Percentiles rank a stretch among this genome's conserved stretches.
Evolutionary conservation across 2,113 vertebrate species (phyloP).

Genomic region (Variabilichromis moorii): DNA sequence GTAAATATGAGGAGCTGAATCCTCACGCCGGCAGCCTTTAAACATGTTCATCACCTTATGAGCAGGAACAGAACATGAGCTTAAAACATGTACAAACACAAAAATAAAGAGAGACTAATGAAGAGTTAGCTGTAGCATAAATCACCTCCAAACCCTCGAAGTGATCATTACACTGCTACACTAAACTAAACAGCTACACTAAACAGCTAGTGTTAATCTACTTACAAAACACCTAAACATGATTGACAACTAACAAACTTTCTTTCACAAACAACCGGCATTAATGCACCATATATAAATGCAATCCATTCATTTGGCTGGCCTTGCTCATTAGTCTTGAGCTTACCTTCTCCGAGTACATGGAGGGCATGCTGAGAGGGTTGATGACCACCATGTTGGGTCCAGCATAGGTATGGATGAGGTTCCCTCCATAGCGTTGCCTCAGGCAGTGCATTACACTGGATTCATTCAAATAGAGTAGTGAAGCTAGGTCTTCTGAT

Average conservation of each 20-base stretch:
- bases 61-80: background rate
- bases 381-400: conserved; percentile 88
- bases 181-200: background rate
- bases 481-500: conserved; percentile 84
- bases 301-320: background rate
- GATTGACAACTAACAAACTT: background rate
- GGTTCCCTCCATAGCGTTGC: conserved; percentile 90
- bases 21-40: conserved; percentile 90
- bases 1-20: conserved; percentile 89
- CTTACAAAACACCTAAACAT: background rate
- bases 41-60: conserved; percentile 98
- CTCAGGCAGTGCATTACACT: conserved; percentile 88
- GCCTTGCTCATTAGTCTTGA: background rate
- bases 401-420: conserved; percentile 86
- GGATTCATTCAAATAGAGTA: conserved; percentile 94
- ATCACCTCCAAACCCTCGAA: rapidly evolving
- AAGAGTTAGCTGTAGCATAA: background rate
- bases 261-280: background rate
- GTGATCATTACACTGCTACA: background rate
- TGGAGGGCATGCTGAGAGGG: conserved; percentile 87
- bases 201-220: background rate
- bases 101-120: background rate
- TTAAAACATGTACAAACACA: background rate
- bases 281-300: background rate
- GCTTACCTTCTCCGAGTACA: conserved; percentile 95